Percentiles rank a stretch among this genome's conserved stretches.
Evolutionary conservation across 2,797 vertebrate species (phyloP).

Genomic region (Cynodonichthys magdalenae): DNA sequence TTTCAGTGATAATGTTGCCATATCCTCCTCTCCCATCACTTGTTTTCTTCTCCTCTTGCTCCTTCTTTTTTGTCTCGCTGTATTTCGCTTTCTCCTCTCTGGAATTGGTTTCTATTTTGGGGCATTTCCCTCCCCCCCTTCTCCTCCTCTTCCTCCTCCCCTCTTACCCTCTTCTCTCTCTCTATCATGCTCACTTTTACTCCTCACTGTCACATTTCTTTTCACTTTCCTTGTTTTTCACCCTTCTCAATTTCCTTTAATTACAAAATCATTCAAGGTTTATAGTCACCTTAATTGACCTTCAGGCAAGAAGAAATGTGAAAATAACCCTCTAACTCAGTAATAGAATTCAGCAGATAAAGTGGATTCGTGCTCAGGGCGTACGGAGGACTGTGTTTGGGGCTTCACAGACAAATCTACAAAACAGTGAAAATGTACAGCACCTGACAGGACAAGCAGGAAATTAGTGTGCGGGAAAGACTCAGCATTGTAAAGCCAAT

Average conservation of each 20-base stretch:
- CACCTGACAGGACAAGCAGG: constrained; percentile 20
- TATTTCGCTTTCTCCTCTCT: constrained; percentile 59
- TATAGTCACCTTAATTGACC: constrained; percentile 82
- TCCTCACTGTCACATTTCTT: constrained; percentile 35
- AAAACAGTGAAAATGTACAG: constrained; percentile 11
- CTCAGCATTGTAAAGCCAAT: background rate
- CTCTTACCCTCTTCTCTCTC: background rate
- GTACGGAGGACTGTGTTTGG: constrained; percentile 30
- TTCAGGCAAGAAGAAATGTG: constrained; percentile 69
- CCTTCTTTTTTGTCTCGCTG: constrained; percentile 45
- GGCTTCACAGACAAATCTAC: constrained; percentile 10
- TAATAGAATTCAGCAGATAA: constrained; percentile 54
- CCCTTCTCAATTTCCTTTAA: constrained; percentile 65
- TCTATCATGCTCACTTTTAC: constrained; percentile 6
- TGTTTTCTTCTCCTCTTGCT: constrained; percentile 33
- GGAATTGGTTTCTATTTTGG: constrained; percentile 73
- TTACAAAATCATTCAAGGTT: constrained; percentile 81
- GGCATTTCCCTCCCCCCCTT: constrained; percentile 25
- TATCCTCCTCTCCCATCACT: constrained; percentile 32
- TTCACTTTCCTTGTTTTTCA: constrained; percentile 46
- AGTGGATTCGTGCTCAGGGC: constrained; percentile 17
- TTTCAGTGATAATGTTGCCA: constrained; percentile 4
- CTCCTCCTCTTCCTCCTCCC: background rate
- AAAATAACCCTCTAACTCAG: constrained; percentile 53
- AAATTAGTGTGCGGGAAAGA: constrained; percentile 11